phyloP scores from a whole-genome alignment of 2,888 invertebrate species.

The Brachypalpus laphriformis region DNA sequence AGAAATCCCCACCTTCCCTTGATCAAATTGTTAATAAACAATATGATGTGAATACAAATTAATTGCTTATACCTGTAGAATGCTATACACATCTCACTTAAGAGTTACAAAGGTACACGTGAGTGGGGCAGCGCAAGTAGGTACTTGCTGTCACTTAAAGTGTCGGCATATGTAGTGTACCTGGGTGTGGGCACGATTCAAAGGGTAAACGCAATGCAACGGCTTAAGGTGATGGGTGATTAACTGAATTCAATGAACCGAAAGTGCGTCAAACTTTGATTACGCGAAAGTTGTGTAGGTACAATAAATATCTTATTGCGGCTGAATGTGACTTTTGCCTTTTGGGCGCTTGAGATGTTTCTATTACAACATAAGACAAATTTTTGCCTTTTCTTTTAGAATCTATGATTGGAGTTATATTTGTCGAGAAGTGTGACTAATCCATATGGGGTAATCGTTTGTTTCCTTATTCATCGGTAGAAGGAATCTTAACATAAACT shows the following conservation, averaged over 20 bases:
- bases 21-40: conserved; percentile 37
- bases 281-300: background rate
- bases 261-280: conserved; percentile 2
- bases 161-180: background rate
- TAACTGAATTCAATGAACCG: conserved; percentile 3
- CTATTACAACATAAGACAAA: background rate
- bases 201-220: conserved; percentile 2
- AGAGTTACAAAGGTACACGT: conserved; percentile 21
- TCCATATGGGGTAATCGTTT: too few relatives aligned
- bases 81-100: conserved; percentile 23
- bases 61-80: conserved; percentile 30
- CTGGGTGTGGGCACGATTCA: conserved; percentile 14
- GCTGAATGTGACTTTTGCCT: background rate
- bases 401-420: too few relatives aligned
- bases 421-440: too few relatives aligned
- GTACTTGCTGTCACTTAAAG: background rate
- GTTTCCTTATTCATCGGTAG: background rate
- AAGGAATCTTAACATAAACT: background rate
- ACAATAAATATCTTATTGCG: background rate
- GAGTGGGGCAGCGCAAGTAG: conserved; percentile 17
- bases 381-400: too few relatives aligned
- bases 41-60: conserved; percentile 51
- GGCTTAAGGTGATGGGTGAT: conserved; percentile 1
- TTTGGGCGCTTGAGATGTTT: background rate
- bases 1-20: conserved; percentile 3